These are phyloP conservation scores for Monodelphis domestica DNA, from an alignment of 2,797 vertebrate genomes.

Conservation along the genomic window DNA sequence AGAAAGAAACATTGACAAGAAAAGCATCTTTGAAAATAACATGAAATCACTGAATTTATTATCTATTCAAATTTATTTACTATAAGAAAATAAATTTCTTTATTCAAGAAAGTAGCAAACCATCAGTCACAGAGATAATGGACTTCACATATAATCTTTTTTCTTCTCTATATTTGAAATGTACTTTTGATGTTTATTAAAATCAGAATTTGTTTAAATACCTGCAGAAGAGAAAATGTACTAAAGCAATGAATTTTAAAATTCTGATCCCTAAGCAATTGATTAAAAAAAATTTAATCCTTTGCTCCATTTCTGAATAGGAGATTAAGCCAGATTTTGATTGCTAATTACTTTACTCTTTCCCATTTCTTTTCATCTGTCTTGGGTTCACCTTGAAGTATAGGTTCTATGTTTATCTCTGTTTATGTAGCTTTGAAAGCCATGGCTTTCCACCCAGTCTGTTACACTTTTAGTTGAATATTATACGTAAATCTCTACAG, in stretches of 20 bases:
- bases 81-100: no score
- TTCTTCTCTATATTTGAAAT: background rate
- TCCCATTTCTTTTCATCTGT: constrained; percentile 30
- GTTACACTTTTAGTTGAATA: background rate
- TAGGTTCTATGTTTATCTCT: background rate
- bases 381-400: constrained; percentile 8
- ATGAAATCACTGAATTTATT: background rate
- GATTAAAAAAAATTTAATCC: background rate
- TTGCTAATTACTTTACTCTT: background rate
- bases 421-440: background rate
- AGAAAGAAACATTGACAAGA: background rate
- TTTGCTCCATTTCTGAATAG: constrained; percentile 10
- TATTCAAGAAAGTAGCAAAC: no score
- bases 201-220: background rate
- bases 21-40: background rate
- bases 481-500: background rate
- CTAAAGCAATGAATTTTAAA: background rate
- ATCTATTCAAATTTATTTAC: background rate
- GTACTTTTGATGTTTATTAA: background rate
- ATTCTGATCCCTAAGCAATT: background rate
- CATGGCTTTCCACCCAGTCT: background rate
- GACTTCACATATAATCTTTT: background rate
- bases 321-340: constrained; percentile 15
- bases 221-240: background rate
- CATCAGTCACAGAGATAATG: background rate